Evolutionary conservation across 2,797 vertebrate genomes (phyloP).

Genomic region (Pseudochaenichthys georgianus): DNA sequence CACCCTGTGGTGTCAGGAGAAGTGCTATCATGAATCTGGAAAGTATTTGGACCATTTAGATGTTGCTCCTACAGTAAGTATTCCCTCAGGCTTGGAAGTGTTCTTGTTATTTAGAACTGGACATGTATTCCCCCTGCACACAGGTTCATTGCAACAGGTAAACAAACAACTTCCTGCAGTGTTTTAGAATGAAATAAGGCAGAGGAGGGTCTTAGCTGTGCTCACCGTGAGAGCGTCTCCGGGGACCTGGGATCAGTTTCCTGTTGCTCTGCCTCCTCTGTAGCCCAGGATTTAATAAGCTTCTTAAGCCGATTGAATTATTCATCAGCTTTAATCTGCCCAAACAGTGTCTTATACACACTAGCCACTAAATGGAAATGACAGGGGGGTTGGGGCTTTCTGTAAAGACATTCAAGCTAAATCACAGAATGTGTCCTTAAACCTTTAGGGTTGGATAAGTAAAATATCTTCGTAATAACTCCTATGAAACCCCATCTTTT

Average conservation of each 20-base stretch:
- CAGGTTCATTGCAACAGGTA: not conserved
- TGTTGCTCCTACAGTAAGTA: not conserved
- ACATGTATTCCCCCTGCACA: not conserved
- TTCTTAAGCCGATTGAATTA: slow-evolving; percentile 77
- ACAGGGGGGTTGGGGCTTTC: not conserved
- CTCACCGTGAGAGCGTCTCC: slow-evolving; percentile 43
- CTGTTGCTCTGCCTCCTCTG: slow-evolving; percentile 55
- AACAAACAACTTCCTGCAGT: not conserved
- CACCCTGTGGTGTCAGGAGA: not conserved
- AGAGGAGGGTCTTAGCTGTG: slow-evolving; percentile 17
- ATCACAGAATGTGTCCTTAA: not conserved
- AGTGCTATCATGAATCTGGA: not conserved
- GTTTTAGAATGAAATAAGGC: slow-evolving; percentile 22
- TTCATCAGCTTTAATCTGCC: slow-evolving; percentile 76
- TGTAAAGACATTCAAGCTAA: slow-evolving; percentile 11
- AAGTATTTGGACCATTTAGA: not conserved
- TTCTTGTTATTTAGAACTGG: not conserved
- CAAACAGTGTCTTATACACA: slow-evolving; percentile 49
- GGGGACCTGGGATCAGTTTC: slow-evolving; percentile 63
- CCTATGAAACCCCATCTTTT: too few relatives aligned
- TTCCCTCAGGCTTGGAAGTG: not conserved
- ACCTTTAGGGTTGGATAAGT: not conserved
- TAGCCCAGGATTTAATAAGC: slow-evolving; percentile 72
- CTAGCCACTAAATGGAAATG: slow-evolving; percentile 13
- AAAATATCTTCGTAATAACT: too few relatives aligned